Base-by-base conservation (phyloP, 2,888 invertebrate genomes). In the Macrosoma leucophasiata region DNA sequence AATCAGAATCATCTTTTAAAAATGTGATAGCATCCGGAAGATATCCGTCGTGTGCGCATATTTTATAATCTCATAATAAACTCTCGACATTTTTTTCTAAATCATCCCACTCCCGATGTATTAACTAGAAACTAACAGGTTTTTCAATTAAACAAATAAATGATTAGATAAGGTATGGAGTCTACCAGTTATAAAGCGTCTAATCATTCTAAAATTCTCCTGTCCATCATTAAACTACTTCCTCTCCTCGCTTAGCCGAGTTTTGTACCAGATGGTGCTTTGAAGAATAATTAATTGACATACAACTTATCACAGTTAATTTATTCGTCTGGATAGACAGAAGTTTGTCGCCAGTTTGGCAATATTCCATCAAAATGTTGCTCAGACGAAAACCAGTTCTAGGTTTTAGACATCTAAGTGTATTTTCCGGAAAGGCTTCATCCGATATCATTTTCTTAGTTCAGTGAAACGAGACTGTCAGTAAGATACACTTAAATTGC, bases 221-320 rank as follows among this genome's bases (percentile, higher is more conserved):
- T 54, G 52, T 58, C 52, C 51, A 59, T 70, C 69, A 63, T 68
- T 66, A 60, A 45, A 38, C 43, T 44, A 58, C 62, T 73, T 78
- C 76, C 72, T 72, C 56, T 55, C 57, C 45, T 42, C 58, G 55
- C 50, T 53, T 51, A 61, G 52, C 52, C 57, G 55, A 55, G 51
- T 56, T 54, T 62, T 62, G 53, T 62, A 68, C 79, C 81, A 84
- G 72, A 76, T 82, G 81, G 74, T 62, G 68, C 82, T 82, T 84
- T 81, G 82, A 82, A 81, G 82, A 81, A 79, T 82, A 78, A 82
- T 81, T 81, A 82, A 84, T 82, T 84, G 82, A 76, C 82, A 73
- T 70, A 77, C 76, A 67, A 82, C 84, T 81, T 82, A 84, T 84
- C 81, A 82, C 73, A 61, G 74, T 49, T 79, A 84, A 84, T 84